Percentiles rank a stretch among this genome's conserved stretches.
These are phyloP conservation scores for Hucho hucho DNA, from an alignment of 2,113 vertebrate species.

Conservation along the genomic window DNA sequence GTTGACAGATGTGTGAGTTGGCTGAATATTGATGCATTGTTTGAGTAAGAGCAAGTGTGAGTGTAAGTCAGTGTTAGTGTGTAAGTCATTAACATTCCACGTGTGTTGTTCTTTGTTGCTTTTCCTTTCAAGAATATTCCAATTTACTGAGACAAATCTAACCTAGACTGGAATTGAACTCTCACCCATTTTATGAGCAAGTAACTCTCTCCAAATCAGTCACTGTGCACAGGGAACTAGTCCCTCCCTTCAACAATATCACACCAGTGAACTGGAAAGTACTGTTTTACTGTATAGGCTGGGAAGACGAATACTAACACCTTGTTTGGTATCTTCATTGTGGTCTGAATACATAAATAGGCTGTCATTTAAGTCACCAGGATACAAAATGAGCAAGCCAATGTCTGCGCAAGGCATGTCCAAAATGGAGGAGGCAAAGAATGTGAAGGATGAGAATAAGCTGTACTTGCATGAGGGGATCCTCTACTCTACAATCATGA, in stretches of 20 bases:
- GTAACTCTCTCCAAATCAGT: not conserved
- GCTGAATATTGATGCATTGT: too few species aligned
- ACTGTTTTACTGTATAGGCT: not conserved
- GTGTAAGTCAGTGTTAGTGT: too few species aligned
- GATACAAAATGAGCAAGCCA: not conserved
- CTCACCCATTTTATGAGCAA: not conserved
- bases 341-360: not conserved
- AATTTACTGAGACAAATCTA: too few species aligned
- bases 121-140: too few species aligned
- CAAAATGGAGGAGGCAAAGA: slow-evolving; percentile 4
- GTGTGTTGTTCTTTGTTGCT: too few species aligned
- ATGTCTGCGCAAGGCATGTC: not conserved
- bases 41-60: too few species aligned
- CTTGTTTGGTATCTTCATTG: not conserved
- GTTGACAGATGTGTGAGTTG: too few species aligned
- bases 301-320: not conserved
- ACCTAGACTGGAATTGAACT: not conserved
- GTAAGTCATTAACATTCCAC: too few species aligned
- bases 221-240: not conserved
- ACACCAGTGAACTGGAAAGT: not conserved
- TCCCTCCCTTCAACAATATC: not conserved
- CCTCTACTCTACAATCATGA: slow-evolving; percentile 62
- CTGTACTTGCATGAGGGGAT: slow-evolving; percentile 61
- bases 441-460: slow-evolving; percentile 54
- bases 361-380: not conserved